Conservation (phyloP, 2,888 invertebrate genomes). For the Linyphia triangularis region DNA sequence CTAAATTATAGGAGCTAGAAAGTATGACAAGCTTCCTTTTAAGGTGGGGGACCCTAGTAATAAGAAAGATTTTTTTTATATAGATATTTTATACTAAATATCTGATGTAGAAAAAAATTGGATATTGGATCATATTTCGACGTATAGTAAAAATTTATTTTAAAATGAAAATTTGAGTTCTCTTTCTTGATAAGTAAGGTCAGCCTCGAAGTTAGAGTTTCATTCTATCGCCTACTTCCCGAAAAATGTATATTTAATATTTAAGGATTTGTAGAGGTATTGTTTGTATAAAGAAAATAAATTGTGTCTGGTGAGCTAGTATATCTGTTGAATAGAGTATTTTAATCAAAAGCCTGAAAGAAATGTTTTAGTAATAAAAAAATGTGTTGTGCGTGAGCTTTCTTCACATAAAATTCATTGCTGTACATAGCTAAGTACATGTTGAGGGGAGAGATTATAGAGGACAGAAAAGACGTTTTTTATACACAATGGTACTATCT, state of each 20-base stretch:
- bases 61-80: constrained; percentile 36
- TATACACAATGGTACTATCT: no score
- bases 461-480: no score
- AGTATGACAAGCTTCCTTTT: constrained; percentile 54
- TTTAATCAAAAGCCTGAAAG: no score
- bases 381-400: no score
- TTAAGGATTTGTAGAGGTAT: neutral
- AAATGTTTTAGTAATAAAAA: no score
- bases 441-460: no score
- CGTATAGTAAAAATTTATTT: constrained; percentile 39
- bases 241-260: constrained; percentile 2
- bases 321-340: no score
- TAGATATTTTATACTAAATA: constrained; percentile 41
- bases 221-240: neutral
- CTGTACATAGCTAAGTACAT: no score
- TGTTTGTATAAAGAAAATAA: no score
- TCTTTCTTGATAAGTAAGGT: constrained; percentile 41
- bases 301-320: no score
- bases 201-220: neutral
- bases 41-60: constrained; percentile 29
- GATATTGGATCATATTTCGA: constrained; percentile 53
- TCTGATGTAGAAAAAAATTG: constrained; percentile 2
- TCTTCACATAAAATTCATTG: no score
- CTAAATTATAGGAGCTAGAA: constrained; percentile 66
- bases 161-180: constrained; percentile 28